Evolutionary conservation across 1,140 invertebrate genomes (phyloP), one percentile per base, ranked within the genome.

Genomic region (Matsumurasca onukii): DNA sequence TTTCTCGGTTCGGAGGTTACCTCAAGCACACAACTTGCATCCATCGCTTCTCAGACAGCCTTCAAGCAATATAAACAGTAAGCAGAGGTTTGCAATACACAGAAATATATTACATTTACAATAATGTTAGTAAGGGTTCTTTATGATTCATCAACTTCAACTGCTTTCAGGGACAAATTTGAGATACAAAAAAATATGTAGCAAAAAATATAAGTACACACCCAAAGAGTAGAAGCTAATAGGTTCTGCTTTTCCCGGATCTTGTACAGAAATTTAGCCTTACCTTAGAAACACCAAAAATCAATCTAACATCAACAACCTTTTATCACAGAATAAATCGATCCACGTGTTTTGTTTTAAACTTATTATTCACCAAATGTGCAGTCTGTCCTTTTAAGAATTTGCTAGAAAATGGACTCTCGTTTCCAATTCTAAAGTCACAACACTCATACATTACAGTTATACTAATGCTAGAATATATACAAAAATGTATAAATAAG

Each of bases 401-500:
- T n/a, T 59, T 59, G 25, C 22, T 15, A 25, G 12, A 13, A 29
- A 59, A 29, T 9, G 5, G 13, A 5, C 13, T 59, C 24, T 27
- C 25, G 15, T 9, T 22, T 25, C 2, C 24, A 59, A 13, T 59
- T 25, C 15, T 25, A 22, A 27, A 52, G 20, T 27, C n/a, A 59
- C 55, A 27, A 59, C 55, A 59, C 55, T 25, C 24, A 59, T 24
- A 59, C 55, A 29, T 59, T 2, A 27, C 13, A 59, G 30, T 27
- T 59, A 59, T n/a, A 22, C 30, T 27, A 59, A 59, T 59, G 24
- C 30, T 9, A 39, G 17, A 39, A 39, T 59, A 59, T 59, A 27
- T 59, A 59, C 55, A 59, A 59, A 59, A 59, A 13, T 27, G 55
- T 59, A 59, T 59, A 59, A 59, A 59, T 59, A 59, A 59, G 25